These are phyloP conservation scores for Alcis repandata DNA, from an alignment of 2,888 invertebrate species.

Conservation along the genomic window DNA sequence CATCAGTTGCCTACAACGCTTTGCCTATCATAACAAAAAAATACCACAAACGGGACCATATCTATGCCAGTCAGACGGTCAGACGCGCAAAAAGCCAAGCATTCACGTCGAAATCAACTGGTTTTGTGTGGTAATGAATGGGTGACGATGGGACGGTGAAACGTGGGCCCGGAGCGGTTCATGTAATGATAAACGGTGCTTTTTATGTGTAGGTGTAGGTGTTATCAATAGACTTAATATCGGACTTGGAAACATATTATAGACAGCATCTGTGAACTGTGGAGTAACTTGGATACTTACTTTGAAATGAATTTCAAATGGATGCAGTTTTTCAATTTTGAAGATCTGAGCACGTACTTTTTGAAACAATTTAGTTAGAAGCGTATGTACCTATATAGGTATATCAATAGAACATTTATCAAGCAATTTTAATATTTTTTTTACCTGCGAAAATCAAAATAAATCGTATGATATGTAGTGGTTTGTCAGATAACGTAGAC, in stretches of 20 bases:
- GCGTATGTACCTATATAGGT: no score
- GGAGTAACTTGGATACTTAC: not conserved
- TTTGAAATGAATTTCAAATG: not conserved
- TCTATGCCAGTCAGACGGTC: conserved; percentile 41
- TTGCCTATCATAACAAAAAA: not conserved
- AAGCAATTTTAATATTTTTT: no score
- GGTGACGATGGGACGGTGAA: conserved; percentile 16
- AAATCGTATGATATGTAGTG: no score
- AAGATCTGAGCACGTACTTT: not conserved
- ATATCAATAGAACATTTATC: no score
- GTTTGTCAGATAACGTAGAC: no score
- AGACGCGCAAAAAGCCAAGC: conserved; percentile 42
- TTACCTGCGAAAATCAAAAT: no score
- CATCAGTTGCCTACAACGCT: not conserved
- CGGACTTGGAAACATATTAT: not conserved
- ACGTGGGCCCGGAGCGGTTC: conserved; percentile 13
- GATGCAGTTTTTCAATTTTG: not conserved
- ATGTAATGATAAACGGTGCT: conserved; percentile 18
- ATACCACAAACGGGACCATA: conserved; percentile 37
- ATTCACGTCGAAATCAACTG: conserved; percentile 42
- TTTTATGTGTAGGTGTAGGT: conserved; percentile 16
- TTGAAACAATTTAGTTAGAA: no score
- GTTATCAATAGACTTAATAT: conserved; percentile 12
- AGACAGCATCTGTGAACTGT: not conserved
- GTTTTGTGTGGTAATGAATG: conserved; percentile 44